Conservation (phyloP, 2,888 invertebrate genomes). For the Tachina grossa region DNA sequence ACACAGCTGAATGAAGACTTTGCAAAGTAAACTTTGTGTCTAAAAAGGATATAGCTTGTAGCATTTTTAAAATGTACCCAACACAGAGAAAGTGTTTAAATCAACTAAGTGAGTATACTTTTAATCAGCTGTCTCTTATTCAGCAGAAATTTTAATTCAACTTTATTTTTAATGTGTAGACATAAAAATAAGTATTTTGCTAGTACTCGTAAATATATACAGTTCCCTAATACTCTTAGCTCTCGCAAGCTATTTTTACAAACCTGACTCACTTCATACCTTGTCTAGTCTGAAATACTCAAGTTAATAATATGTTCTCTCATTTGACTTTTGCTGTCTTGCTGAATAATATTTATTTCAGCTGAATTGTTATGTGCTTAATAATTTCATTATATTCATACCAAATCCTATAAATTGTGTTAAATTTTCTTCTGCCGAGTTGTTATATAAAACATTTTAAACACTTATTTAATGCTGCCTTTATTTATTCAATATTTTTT, state of each 20-base stretch:
- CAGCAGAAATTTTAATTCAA: too few relatives aligned
- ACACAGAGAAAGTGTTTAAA: too few relatives aligned
- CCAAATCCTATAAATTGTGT: conserved; percentile 22
- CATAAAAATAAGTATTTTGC: too few relatives aligned
- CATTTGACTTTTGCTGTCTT: not conserved
- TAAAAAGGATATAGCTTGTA: too few relatives aligned
- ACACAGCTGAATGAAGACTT: too few relatives aligned
- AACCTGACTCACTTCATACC: not conserved
- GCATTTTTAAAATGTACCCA: too few relatives aligned
- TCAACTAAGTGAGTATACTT: too few relatives aligned
- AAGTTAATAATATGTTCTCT: not conserved
- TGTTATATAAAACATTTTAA: conserved; percentile 56
- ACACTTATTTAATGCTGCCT: conserved; percentile 48
- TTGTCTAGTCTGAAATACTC: not conserved
- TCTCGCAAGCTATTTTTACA: not conserved
- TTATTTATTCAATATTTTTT: conserved; percentile 14
- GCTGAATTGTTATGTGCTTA: conserved; percentile 1
- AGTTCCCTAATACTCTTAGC: too few relatives aligned
- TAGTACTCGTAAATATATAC: too few relatives aligned
- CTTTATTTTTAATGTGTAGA: too few relatives aligned
- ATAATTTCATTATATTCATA: conserved; percentile 32
- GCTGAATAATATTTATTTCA: not conserved
- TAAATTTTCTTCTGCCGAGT: conserved; percentile 21
- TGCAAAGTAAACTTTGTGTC: too few relatives aligned
- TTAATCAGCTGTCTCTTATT: too few relatives aligned